Percentiles rank a stretch among this genome's conserved stretches.
phyloP scores from a whole-genome alignment of 2,888 invertebrate species.

The Cephus nigrinus region DNA sequence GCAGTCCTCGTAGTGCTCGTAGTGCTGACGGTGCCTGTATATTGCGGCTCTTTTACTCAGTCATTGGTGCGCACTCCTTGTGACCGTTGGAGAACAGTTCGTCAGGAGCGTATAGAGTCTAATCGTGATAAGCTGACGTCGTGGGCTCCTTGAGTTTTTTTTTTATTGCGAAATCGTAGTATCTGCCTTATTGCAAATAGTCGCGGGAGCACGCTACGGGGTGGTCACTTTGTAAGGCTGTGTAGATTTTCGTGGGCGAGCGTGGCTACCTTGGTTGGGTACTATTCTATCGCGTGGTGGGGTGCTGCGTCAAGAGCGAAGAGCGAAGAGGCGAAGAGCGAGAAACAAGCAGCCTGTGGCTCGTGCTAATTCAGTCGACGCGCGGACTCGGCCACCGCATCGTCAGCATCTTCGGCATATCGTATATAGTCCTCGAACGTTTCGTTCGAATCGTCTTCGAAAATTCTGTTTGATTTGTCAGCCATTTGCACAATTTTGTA shows the following conservation, averaged over 20 bases:
- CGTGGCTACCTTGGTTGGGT: not conserved
- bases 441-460: not conserved
- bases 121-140: not conserved
- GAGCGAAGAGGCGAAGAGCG: conserved; percentile 20
- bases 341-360: conserved; percentile 42
- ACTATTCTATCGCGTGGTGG: not conserved
- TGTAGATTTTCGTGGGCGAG: not conserved
- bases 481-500: not conserved
- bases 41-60: not conserved
- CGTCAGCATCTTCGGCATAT: not conserved
- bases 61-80: not conserved
- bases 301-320: not conserved
- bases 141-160: not conserved
- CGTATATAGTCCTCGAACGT: not conserved
- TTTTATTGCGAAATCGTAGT: not conserved
- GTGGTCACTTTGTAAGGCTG: not conserved
- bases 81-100: not conserved
- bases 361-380: conserved; percentile 58
- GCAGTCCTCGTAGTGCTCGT: not conserved
- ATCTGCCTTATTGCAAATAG: not conserved
- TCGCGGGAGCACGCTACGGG: too few relatives aligned
- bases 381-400: conserved; percentile 37
- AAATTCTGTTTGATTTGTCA: not conserved
- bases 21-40: not conserved
- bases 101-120: not conserved